Evolutionary conservation across 2,888 invertebrate genomes (phyloP).

Genomic region (Acleris cristana): DNA sequence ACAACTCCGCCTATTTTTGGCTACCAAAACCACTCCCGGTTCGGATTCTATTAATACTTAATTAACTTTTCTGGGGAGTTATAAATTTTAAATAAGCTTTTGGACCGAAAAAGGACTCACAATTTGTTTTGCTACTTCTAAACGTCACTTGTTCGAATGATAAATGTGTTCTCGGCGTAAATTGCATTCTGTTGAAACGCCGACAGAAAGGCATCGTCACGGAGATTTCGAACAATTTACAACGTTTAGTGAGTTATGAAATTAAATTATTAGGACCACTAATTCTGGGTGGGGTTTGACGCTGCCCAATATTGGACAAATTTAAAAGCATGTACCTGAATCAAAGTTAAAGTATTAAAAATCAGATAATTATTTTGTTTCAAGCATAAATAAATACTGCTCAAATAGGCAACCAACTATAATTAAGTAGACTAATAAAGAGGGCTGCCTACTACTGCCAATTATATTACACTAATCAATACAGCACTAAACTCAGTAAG

Average conservation of each 20-base stretch:
- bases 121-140: conserved; percentile 83
- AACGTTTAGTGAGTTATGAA: conserved; percentile 45
- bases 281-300: conserved; percentile 30
- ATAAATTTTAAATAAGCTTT: conserved; percentile 75
- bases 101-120: conserved; percentile 68
- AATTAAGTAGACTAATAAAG: not conserved
- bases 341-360: too few relatives aligned
- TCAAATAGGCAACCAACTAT: too few relatives aligned
- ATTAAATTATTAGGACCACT: conserved; percentile 35
- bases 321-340: too few relatives aligned
- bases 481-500: too few relatives aligned
- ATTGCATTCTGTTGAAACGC: conserved; percentile 71
- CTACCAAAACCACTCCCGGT: conserved; percentile 82
- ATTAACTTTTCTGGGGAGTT: conserved; percentile 78
- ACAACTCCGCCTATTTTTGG: conserved; percentile 83
- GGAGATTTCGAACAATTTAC: conserved; percentile 41
- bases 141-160: conserved; percentile 79
- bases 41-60: conserved; percentile 83
- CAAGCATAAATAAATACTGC: too few relatives aligned
- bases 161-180: conserved; percentile 77
- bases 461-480: too few relatives aligned
- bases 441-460: not conserved
- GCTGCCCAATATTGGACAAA: conserved; percentile 14
- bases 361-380: too few relatives aligned
- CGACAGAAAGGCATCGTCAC: conserved; percentile 66